These are phyloP conservation scores for Myotis pilosus DNA, from an alignment of 2,797 vertebrate genomes.

Conservation along the genomic window DNA sequence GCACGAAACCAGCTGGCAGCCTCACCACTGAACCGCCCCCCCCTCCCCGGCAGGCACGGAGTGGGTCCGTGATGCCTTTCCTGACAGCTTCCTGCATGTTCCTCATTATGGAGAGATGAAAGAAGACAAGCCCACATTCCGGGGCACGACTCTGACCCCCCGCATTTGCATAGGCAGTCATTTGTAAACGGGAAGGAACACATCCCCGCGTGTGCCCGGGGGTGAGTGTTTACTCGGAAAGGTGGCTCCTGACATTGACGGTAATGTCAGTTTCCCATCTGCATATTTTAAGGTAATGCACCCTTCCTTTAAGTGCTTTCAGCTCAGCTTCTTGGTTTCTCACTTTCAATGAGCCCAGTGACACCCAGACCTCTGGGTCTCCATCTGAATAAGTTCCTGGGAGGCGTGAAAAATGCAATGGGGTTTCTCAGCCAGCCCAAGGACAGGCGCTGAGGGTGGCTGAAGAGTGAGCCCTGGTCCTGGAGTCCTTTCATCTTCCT, in stretches of 20 bases:
- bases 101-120: constrained; percentile 77
- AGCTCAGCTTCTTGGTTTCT: constrained; percentile 31
- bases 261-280: constrained; percentile 53
- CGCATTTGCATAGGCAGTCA: constrained; percentile 74
- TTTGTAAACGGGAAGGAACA: constrained; percentile 65
- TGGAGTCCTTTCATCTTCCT: constrained; percentile 52
- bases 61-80: constrained; percentile 70
- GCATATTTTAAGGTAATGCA: constrained; percentile 72
- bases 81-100: constrained; percentile 75
- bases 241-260: constrained; percentile 67
- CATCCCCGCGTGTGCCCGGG: constrained; percentile 49
- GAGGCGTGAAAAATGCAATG: background rate
- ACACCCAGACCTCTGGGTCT: constrained; percentile 60
- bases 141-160: constrained; percentile 68
- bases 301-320: constrained; percentile 64
- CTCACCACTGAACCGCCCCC: constrained; percentile 71
- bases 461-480: background rate
- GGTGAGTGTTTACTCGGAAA: constrained; percentile 66
- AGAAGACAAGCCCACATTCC: constrained; percentile 65
- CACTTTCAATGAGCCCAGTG: constrained; percentile 32
- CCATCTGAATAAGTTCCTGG: constrained; percentile 43
- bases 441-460: background rate
- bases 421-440: constrained; percentile 20
- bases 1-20: constrained; percentile 77
- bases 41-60: constrained; percentile 73